phyloP scores from a whole-genome alignment of 2,888 invertebrate genomes.

The Kuschelorhynchus macadamiae region DNA sequence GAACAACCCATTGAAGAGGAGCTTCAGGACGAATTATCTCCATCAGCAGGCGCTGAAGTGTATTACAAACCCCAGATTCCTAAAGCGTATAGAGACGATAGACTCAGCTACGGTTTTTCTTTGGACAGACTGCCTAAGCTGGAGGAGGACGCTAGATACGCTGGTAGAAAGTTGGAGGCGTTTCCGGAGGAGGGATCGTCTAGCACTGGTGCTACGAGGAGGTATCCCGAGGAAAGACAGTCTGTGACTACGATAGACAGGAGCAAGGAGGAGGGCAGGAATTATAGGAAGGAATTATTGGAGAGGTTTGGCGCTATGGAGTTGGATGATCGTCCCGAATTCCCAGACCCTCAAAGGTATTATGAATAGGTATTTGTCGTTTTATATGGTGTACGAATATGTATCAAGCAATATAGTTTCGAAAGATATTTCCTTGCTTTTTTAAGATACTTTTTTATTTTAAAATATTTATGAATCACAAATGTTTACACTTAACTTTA shows the following conservation, averaged over 20 bases:
- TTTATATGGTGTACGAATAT: conserved; percentile 23
- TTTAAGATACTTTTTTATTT: no score
- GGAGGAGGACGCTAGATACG: conserved; percentile 52
- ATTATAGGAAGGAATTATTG: conserved; percentile 66
- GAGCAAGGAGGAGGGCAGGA: conserved; percentile 65
- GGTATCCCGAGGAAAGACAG: conserved; percentile 55
- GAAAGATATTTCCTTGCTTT: no score
- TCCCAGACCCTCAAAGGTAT: conserved; percentile 65
- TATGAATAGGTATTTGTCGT: conserved; percentile 59
- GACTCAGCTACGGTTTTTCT: conserved; percentile 52
- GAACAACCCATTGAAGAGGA: conserved; percentile 70
- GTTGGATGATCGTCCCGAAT: conserved; percentile 66
- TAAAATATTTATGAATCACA: no score
- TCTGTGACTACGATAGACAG: conserved; percentile 50
- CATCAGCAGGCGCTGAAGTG: conserved; percentile 58
- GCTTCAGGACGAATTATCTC: conserved; percentile 66
- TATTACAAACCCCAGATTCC: conserved; percentile 67
- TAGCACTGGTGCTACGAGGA: conserved; percentile 47
- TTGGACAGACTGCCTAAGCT: conserved; percentile 48
- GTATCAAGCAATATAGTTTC: no score
- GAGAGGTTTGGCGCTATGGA: conserved; percentile 68
- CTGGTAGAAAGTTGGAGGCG: conserved; percentile 39
- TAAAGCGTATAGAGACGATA: conserved; percentile 64
- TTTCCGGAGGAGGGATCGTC: conserved; percentile 42
- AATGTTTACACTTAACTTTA: no score